phyloP scores from a whole-genome alignment of 2,113 vertebrate genomes.

The Centropristis striata region DNA sequence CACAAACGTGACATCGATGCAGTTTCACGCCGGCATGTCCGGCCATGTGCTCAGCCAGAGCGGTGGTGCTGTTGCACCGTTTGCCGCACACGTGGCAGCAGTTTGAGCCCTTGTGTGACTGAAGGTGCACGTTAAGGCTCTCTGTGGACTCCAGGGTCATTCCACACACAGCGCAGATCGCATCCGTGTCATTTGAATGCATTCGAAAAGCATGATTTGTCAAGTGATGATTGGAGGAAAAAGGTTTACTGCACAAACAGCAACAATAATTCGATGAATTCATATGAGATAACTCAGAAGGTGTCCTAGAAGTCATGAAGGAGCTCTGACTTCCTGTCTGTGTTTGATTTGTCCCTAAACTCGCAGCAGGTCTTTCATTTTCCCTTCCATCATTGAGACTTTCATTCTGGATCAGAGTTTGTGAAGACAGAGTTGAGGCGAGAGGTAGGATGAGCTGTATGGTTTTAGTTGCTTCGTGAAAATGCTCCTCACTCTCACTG shows the following conservation, averaged over 20 bases:
- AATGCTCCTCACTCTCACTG: slow-evolving; percentile 24
- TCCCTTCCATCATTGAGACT: background rate
- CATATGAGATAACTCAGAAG: background rate
- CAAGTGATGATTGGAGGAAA: slow-evolving; percentile 57
- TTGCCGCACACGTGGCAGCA: slow-evolving; percentile 67
- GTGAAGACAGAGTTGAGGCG: background rate
- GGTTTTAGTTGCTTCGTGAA: slow-evolving; percentile 17
- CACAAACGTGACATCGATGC: slow-evolving; percentile 70
- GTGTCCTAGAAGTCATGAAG: background rate
- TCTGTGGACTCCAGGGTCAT: slow-evolving; percentile 36
- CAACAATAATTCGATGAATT: slow-evolving; percentile 39
- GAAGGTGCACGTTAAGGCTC: slow-evolving; percentile 47
- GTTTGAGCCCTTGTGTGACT: slow-evolving; percentile 56
- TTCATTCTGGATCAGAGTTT: slow-evolving; percentile 9
- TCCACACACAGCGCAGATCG: slow-evolving; percentile 64
- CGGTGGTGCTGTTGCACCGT: slow-evolving; percentile 41
- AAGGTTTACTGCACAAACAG: slow-evolving; percentile 50
- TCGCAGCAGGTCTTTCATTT: slow-evolving; percentile 7
- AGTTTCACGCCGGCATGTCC: slow-evolving; percentile 71
- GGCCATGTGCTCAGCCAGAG: slow-evolving; percentile 65
- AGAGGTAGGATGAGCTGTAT: background rate
- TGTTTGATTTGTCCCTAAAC: background rate
- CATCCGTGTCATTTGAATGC: slow-evolving; percentile 29
- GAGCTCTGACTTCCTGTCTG: background rate
- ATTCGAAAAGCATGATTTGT: slow-evolving; percentile 55